Evolutionary conservation across 2,888 invertebrate species (phyloP).

Genomic region (Anorthoa munda): DNA sequence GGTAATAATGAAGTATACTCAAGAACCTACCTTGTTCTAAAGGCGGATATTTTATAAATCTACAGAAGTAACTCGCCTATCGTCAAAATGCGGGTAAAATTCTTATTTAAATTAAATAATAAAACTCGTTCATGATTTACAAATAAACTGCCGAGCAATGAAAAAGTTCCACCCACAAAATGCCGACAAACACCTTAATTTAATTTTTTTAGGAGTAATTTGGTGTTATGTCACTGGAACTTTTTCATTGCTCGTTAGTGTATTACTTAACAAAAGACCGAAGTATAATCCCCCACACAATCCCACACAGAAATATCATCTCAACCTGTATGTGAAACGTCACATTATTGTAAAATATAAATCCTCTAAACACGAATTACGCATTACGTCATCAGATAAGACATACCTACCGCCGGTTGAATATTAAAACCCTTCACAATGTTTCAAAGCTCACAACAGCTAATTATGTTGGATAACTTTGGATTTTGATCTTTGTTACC

Average conservation of each 20-base stretch:
- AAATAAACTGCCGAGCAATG: too few species aligned
- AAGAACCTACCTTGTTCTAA: too few species aligned
- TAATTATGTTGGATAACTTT: conserved; percentile 44
- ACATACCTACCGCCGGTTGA: conserved; percentile 53
- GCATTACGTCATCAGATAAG: conserved; percentile 62
- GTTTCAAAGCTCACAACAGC: conserved; percentile 48
- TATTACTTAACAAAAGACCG: conserved; percentile 1
- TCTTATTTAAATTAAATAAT: not conserved
- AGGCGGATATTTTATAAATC: too few species aligned
- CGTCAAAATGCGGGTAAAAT: not conserved
- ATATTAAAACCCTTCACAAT: conserved; percentile 61
- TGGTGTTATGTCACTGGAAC: too few species aligned
- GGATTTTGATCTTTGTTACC: conserved; percentile 43
- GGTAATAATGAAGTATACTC: too few species aligned
- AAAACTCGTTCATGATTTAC: not conserved
- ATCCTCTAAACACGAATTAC: conserved; percentile 60
- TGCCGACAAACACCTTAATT: too few species aligned
- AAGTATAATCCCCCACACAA: conserved; percentile 21
- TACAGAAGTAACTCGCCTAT: too few species aligned
- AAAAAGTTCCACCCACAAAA: too few species aligned
- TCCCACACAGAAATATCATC: conserved; percentile 32
- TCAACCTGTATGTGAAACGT: conserved; percentile 35
- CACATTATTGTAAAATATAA: conserved; percentile 57
- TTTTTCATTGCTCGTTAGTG: too few species aligned
- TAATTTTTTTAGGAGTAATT: too few species aligned